phyloP scores from a whole-genome alignment of 2,797 vertebrate genomes.

The Eospalax fontanierii region DNA sequence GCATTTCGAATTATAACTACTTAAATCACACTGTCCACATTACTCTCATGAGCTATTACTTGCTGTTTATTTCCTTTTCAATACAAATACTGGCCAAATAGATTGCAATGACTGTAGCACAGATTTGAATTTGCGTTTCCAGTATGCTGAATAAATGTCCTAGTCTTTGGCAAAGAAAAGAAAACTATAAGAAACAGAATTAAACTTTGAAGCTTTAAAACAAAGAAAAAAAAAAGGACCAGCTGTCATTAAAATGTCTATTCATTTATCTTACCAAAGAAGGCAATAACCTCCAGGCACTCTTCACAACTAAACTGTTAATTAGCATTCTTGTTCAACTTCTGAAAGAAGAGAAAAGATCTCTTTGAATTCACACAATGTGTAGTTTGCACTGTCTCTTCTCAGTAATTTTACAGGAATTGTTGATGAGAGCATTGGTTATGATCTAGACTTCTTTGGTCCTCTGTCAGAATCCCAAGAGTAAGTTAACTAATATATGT shows the following conservation, averaged over 20 bases:
- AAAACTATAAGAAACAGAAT: conserved; percentile 42
- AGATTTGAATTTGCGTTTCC: neutral
- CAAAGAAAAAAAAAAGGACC: neutral
- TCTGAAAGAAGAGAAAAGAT: neutral
- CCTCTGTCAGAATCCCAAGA: neutral
- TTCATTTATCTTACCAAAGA: conserved; percentile 36
- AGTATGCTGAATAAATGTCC: neutral
- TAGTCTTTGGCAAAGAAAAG: neutral
- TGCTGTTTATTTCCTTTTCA: neutral
- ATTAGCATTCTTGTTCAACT: conserved; percentile 37
- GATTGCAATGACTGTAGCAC: neutral
- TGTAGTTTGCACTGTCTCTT: neutral
- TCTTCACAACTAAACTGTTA: conserved; percentile 22
- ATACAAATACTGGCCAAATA: neutral
- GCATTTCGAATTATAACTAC: neutral
- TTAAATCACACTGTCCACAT: neutral
- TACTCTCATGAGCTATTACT: neutral
- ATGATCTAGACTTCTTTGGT: neutral
- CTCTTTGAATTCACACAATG: neutral
- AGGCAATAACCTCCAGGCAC: neutral
- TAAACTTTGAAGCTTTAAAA: conserved; percentile 18
- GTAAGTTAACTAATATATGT: neutral
- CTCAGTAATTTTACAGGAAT: neutral
- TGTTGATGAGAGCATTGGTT: neutral
- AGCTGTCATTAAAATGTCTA: conserved; percentile 44